Evolutionary conservation across 2,797 vertebrate species (phyloP).

Genomic region (Dermochelys coriacea): DNA sequence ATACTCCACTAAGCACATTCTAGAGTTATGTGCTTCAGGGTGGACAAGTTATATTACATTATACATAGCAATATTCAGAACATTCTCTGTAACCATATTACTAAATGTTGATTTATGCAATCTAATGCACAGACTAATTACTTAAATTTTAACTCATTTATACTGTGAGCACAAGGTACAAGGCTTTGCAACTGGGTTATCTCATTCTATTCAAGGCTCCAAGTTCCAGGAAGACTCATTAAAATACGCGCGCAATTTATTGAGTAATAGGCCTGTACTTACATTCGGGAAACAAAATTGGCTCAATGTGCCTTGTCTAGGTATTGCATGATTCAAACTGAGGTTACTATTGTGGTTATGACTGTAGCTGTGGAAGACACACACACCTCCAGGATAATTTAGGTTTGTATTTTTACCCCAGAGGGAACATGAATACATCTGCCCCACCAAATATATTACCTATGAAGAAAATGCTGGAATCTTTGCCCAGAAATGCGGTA

Average conservation of each 20-base stretch:
- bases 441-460: not conserved
- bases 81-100: not conserved
- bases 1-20: not conserved
- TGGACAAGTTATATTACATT: not conserved
- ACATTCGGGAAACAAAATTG: not conserved
- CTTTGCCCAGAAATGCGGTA: not conserved
- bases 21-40: slow-evolving; percentile 8
- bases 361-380: not conserved
- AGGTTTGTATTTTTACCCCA: not conserved
- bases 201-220: not conserved
- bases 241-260: not conserved
- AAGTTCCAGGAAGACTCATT: not conserved
- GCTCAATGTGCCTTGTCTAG: not conserved
- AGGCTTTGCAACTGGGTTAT: not conserved
- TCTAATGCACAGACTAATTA: not conserved
- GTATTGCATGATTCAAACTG: not conserved
- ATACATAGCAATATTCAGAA: not conserved
- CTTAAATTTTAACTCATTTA: slow-evolving; percentile 8
- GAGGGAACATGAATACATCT: not conserved
- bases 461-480: not conserved
- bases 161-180: not conserved
- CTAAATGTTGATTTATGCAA: not conserved
- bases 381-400: not conserved
- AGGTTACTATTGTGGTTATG: not conserved
- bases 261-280: fast-evolving